Base-by-base conservation (phyloP, 1,140 invertebrate genomes). In the Philotrypesis tridentata region DNA sequence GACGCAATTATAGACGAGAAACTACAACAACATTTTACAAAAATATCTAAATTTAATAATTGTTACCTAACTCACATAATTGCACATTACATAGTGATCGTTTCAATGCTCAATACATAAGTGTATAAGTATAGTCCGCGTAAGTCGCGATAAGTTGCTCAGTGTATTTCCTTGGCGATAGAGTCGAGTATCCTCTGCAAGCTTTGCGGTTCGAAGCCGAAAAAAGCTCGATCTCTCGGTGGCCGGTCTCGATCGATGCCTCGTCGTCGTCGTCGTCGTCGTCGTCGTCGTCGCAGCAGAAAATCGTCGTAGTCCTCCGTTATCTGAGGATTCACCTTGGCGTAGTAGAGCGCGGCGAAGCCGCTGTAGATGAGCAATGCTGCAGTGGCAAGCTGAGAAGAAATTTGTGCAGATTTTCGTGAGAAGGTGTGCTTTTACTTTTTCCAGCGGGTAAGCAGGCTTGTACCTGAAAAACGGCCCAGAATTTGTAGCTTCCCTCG, bases 401-500 rank as follows among this genome's bases (percentile, higher is more conserved):
- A 23, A 11, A 40, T 79, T 65, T 25, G 0, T 3, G 27, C 8
- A 27, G n/a, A 25, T 63, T 12, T 37, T 37, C 9, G 33, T n/a
- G n/a, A n/a, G n/a, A n/a, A n/a, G n/a, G 9, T 37, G 33, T 37
- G 33, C 33, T 5, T 37, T 5, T 9, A 37, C 33, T 37, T n/a
- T n/a, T n/a, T n/a, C n/a, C n/a, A n/a, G n/a, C n/a, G n/a, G n/a
- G n/a, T n/a, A n/a, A n/a, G n/a, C 9, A 37, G 9, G 33, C 9
- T 8, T 25, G 25, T 29, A 65, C 95, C 92, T 96, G 95, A 90
- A 97, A 97, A 12, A 93, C 95, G 17, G 96, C 95, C 96, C 96
- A 97, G 87, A 97, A 96, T 88, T 97, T 97, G 89, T 96, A 97
- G 23, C 95, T 96, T 0, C 95, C 95, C 87, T 97, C 96, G 83